These are phyloP conservation scores for Spatula clypeata DNA, from an alignment of 2,797 vertebrate species.

Conservation along the genomic window DNA sequence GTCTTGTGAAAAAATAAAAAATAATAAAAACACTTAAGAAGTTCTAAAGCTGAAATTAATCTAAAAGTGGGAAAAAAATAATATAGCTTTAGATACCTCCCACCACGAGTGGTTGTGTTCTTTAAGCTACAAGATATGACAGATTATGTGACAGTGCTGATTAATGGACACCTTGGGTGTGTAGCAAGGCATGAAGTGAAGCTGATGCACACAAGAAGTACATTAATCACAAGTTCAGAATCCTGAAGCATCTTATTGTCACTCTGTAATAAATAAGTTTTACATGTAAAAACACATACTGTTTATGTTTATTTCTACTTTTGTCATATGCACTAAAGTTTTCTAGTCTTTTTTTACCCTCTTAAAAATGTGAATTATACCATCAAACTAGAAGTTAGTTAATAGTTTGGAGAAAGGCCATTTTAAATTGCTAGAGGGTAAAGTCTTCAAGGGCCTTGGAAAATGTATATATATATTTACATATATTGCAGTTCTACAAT, in stretches of 20 bases:
- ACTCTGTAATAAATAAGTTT: neutral
- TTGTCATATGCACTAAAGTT: neutral
- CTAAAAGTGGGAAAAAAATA: neutral
- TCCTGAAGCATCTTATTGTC: neutral
- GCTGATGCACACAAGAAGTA: slow-evolving; percentile 15
- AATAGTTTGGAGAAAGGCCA: neutral
- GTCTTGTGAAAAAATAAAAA: neutral
- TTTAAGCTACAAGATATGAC: neutral
- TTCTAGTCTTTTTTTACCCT: neutral
- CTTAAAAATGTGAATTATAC: neutral
- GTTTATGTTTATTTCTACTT: neutral
- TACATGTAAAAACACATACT: neutral
- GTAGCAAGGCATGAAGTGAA: slow-evolving; percentile 12
- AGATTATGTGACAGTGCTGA: neutral
- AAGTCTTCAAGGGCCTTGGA: neutral
- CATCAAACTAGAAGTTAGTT: neutral
- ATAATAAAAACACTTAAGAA: neutral
- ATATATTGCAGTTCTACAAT: neutral
- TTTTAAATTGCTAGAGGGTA: neutral
- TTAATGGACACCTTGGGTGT: slow-evolving; percentile 53
- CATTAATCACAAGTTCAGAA: slow-evolving; percentile 38
- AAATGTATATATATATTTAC: neutral
- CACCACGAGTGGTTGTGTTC: neutral
- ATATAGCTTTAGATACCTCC: neutral
- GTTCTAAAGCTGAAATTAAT: neutral